Percentiles rank a stretch among this genome's conserved stretches.
phyloP scores from a whole-genome alignment of 2,113 vertebrate species.

The Sturnira hondurensis region DNA sequence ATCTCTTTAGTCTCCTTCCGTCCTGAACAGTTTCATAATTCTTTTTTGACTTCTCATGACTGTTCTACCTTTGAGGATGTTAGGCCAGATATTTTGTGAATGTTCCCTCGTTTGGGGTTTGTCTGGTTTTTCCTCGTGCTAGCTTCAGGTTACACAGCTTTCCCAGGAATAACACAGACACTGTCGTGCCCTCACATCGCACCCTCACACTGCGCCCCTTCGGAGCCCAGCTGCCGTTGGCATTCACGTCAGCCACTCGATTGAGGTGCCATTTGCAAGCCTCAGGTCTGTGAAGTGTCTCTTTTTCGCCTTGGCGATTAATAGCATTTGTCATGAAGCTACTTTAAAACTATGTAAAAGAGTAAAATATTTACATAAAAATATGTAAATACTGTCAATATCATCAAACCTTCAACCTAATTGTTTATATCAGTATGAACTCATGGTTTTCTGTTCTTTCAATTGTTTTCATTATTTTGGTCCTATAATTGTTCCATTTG shows the following conservation, averaged over 20 bases:
- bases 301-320: neutral
- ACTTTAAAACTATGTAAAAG: neutral
- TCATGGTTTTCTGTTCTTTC: neutral
- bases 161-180: neutral
- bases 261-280: neutral
- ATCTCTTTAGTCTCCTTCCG: neutral
- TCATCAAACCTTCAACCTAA: neutral
- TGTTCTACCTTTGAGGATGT: neutral
- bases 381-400: neutral
- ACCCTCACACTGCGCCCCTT: too few species aligned
- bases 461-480: neutral
- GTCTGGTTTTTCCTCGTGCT: neutral
- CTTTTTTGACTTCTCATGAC: neutral
- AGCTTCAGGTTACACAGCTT: neutral
- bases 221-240: neutral
- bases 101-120: neutral
- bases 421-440: neutral
- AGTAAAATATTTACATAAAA: neutral
- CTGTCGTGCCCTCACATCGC: neutral
- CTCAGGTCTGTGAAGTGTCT: neutral
- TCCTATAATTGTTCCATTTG: neutral
- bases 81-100: neutral
- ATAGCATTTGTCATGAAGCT: neutral
- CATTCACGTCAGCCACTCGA: neutral
- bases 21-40: neutral